Evolutionary conservation across 2,888 invertebrate genomes (phyloP), one percentile per base, ranked within the genome.

Genomic region (Brenthis ino): DNA sequence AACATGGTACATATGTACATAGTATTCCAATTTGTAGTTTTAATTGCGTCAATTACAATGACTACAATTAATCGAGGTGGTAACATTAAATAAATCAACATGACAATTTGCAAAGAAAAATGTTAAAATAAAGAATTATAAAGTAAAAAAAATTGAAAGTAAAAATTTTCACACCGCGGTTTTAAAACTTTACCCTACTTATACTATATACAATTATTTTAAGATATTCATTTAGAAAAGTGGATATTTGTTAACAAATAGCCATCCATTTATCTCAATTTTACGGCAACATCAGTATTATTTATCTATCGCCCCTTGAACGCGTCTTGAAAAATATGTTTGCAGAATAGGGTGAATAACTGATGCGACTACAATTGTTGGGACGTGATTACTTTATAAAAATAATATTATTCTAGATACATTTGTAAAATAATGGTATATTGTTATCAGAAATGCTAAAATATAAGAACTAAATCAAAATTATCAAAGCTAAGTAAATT

Each of bases 291-390:
- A 83, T 81, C 75, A 77, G 79, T 82, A 85, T 83, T 81, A 76
- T 78, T 76, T 82, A 87, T 87, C 81, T 79, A 85, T 86, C 85
- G 85, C 80, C 76, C 78, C 75, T 79, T 76, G 77, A 82, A 80
- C 82, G 83, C 81, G 82, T 80, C 81, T 81, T 81, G 82, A 82
- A 85, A 82, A 79, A 76, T 78, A 77, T 78, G 71, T 74, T 80
- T 78, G 79, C 70, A 68, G 67, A 73, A 77, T 81, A 81, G 91
- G 91, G 91, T 91, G 89, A 88, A 91, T 91, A 79, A 73, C 77
- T 88, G 84, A 90, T 90, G 85, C 83, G 76, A 82, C 74, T 76
- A 63, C 67, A 64, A 67, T 65, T 50, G 33, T 11, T 57, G 6
- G 57, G 47, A 72, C 79, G 75, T 79, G 77, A 82, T 77, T 79